Conservation (phyloP, 2,113 vertebrate species). For the Sceloporus undulatus region DNA sequence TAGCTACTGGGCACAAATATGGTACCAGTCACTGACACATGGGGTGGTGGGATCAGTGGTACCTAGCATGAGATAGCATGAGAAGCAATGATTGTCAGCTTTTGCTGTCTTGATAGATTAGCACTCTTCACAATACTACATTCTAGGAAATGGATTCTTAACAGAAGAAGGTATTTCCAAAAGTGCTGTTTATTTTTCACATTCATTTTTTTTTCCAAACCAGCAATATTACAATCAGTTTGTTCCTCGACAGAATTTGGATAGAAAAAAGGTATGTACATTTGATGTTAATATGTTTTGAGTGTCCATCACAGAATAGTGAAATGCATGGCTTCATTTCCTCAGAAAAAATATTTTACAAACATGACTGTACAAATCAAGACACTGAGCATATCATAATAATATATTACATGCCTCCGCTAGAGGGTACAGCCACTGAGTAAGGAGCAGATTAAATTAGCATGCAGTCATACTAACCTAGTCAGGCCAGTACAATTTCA, state of each 20-base stretch:
- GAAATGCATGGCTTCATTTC: neutral
- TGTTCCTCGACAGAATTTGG: neutral
- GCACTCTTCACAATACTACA: too few relatives aligned
- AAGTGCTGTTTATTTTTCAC: slow-evolving; percentile 34
- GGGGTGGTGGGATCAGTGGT: too few relatives aligned
- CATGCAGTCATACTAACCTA: neutral
- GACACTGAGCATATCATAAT: neutral
- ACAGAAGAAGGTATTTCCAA: neutral
- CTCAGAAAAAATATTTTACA: slow-evolving; percentile 10
- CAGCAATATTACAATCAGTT: neutral
- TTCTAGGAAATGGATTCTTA: neutral
- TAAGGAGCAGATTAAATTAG: neutral
- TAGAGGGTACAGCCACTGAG: neutral
- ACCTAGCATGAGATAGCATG: too few relatives aligned
- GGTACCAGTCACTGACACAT: too few relatives aligned
- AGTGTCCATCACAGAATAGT: neutral
- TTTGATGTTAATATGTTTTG: neutral
- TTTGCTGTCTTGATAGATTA: too few relatives aligned
- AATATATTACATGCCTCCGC: neutral
- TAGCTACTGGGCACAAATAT: too few relatives aligned
- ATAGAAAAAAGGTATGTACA: slow-evolving; percentile 16
- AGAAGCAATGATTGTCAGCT: too few relatives aligned
- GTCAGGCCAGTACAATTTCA: neutral
- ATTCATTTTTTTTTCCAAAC: neutral
- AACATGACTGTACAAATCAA: slow-evolving; percentile 4